A percentile compares a stretch with the other conserved stretches of the same genome.
phyloP scores from a whole-genome alignment of 2,888 invertebrate species.

The Ophion ventricosus region DNA sequence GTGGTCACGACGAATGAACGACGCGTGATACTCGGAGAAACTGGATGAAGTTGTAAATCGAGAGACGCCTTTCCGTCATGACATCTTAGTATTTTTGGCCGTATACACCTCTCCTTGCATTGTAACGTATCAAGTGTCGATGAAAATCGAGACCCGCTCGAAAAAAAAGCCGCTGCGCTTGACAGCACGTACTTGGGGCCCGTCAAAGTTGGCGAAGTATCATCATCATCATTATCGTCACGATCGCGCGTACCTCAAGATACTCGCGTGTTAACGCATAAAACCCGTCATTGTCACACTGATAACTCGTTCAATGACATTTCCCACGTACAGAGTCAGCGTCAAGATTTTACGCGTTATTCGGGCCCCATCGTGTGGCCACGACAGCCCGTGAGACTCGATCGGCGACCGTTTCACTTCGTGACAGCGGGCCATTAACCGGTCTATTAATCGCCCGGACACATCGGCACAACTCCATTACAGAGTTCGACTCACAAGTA shows the following conservation, averaged over 20 bases:
- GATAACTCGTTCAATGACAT: slow-evolving; percentile 7
- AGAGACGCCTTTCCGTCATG: background rate
- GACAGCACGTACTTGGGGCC: background rate
- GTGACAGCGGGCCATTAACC: slow-evolving; percentile 39
- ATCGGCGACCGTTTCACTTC: slow-evolving; percentile 36
- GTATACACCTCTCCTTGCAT: background rate
- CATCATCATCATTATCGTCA: background rate
- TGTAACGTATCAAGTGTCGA: slow-evolving; percentile 24
- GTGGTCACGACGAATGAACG: background rate
- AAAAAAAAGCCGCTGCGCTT: slow-evolving; percentile 16
- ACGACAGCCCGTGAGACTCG: background rate
- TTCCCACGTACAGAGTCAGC: slow-evolving; percentile 4
- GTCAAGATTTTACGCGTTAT: slow-evolving; percentile 8
- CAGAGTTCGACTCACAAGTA: slow-evolving; percentile 23
- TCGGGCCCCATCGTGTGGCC: slow-evolving; percentile 2
- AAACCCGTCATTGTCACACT: slow-evolving; percentile 22
- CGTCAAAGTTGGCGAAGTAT: slow-evolving; percentile 3
- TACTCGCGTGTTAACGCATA: slow-evolving; percentile 7
- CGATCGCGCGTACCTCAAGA: background rate
- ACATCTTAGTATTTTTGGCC: background rate
- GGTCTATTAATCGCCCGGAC: slow-evolving; percentile 42
- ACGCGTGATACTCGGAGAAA: background rate
- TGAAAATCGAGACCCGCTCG: slow-evolving; percentile 63
- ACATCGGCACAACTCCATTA: slow-evolving; percentile 20
- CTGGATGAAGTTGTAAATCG: background rate